Base-by-base conservation (phyloP, 1,140 invertebrate genomes). In the honey bee (Apis mellifera) region DNA sequence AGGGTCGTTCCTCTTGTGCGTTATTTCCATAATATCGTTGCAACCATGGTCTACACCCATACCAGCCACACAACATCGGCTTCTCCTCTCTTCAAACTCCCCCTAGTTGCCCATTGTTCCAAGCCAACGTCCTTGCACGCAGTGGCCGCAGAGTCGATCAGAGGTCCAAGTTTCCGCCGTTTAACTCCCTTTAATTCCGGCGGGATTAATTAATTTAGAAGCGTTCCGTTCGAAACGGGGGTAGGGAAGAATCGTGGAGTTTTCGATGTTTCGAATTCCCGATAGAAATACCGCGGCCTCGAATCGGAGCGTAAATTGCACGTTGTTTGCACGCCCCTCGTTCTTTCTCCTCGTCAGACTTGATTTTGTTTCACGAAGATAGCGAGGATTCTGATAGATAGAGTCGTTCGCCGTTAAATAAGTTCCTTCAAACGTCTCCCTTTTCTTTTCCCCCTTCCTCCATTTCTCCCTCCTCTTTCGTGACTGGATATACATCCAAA, bases 1-100 rank as follows among this genome's bases (percentile, higher is more conserved):
- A 32, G 32, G 32, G 32, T 3, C 32, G 32, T 32, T 32, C 32
- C 32, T 32, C 32, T 3, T 32, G 32, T 32, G 32, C 26, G 1
- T n/a, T 75, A 64, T 86, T 78, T 86, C 75, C 84, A 75, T 83
- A 66, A 83, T 65, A 86, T 86, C 86, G 83, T 75, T 70, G 62
- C 78, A 59, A 50, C 59, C n/a, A n/a, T n/a, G n/a, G n/a, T n/a
- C n/a, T n/a, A n/a, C n/a, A n/a, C n/a, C n/a, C n/a, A n/a, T n/a
- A n/a, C n/a, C n/a, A n/a, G n/a, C n/a, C n/a, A n/a, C n/a, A n/a
- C n/a, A n/a, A 13, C 2, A n/a, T 8, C 3, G 48, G 7, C 8
- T 3, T 55, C n/a, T 48, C 50, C 9, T 55, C n/a, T 48, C 50
- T 71, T 26, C 57, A 26, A 9, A 23, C 55, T 71, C 23, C 17